Evolutionary conservation across 2,113 vertebrate species (phyloP).

Genomic region (Pelecanoides urinatrix): DNA sequence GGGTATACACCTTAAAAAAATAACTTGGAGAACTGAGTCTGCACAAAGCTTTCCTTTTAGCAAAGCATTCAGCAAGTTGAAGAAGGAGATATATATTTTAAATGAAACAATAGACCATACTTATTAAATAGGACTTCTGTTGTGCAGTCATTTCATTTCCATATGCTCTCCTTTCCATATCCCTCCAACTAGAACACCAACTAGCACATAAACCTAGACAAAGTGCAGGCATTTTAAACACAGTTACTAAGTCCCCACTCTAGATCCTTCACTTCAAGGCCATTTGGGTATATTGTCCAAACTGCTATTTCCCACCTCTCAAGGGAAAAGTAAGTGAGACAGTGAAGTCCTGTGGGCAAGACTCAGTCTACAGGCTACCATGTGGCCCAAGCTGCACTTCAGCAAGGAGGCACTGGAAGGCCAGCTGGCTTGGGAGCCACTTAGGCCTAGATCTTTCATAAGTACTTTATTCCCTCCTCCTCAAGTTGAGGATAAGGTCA

Average conservation of each 20-base stretch:
- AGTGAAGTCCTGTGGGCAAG: not conserved
- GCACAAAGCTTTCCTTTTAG: not conserved
- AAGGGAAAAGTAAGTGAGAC: not conserved
- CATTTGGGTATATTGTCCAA: not conserved
- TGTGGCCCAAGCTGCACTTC: fast-evolving
- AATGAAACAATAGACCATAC: not conserved
- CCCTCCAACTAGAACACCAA: not conserved
- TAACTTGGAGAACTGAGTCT: not conserved
- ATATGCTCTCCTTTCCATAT: not conserved
- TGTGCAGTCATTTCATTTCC: not conserved
- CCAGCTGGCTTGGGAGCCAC: not conserved
- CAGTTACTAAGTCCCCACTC: not conserved
- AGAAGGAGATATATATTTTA: not conserved
- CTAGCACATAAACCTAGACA: not conserved
- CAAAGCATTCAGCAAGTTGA: not conserved
- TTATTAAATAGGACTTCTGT: not conserved
- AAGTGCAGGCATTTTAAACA: not conserved
- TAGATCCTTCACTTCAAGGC: not conserved
- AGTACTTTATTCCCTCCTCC: not conserved
- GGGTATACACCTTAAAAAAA: not conserved
- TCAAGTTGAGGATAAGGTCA: not conserved
- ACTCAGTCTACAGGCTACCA: not conserved
- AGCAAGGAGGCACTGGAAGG: not conserved
- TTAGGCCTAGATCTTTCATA: not conserved
- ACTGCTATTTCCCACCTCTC: not conserved